phyloP scores from a whole-genome alignment of 2,113 vertebrate species.

The Sylvietta virens region DNA sequence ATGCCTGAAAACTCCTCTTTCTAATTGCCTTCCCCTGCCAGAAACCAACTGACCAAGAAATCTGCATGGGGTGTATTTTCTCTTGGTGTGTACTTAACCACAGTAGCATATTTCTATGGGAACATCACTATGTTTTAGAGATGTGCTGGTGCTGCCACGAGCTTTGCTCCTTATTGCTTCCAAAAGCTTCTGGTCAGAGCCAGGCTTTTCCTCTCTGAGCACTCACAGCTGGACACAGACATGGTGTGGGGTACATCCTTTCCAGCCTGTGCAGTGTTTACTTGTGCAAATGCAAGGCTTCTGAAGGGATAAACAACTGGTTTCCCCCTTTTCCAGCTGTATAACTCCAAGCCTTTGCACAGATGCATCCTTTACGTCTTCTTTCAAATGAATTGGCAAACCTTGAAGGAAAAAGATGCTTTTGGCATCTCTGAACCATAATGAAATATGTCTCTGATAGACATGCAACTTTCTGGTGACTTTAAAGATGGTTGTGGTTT shows the following conservation, averaged over 20 bases:
- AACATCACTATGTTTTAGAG: background rate
- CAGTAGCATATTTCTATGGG: background rate
- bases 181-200: conserved; percentile 1
- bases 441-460: background rate
- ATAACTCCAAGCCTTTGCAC: background rate
- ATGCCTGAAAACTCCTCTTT: background rate
- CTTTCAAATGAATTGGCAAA: conserved; percentile 13
- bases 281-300: background rate
- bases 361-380: conserved; percentile 1
- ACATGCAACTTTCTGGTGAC: background rate
- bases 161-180: conserved; percentile 7
- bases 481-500: background rate
- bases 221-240: background rate
- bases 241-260: background rate
- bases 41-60: background rate
- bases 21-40: background rate
- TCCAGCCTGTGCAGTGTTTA: background rate
- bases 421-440: background rate
- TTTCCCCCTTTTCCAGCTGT: background rate
- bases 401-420: conserved; percentile 8
- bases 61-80: background rate
- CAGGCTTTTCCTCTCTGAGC: background rate
- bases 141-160: background rate
- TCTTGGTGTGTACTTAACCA: background rate
- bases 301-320: conserved; percentile 1